Evolutionary conservation across 2,888 invertebrate genomes (phyloP), one percentile per base, ranked within the genome.

Genomic region (Pammene fasciana): DNA sequence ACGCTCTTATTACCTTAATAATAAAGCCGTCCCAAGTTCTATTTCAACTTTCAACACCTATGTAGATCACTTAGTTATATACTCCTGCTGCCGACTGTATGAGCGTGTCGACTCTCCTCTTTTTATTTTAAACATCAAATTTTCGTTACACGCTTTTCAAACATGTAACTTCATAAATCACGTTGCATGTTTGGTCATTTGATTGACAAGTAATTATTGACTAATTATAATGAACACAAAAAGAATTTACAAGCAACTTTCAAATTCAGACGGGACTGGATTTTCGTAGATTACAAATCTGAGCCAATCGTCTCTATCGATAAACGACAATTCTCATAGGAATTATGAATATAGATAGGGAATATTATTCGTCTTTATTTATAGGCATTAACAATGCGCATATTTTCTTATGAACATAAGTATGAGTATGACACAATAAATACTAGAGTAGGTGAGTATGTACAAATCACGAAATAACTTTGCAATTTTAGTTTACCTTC

Each of bases 201-300:
- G 41, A 56, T 41, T 11, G 41, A 56, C 56, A 56, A 13, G 56
- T 56, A 56, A 56, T 56, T 36, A 41, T 14, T 16, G 9, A 11
- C 10, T 43, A 54, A 54, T 34, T 6, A 50, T 5, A 11, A 50
- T 50, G 13, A 54, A 50, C 50, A 50, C 48, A 36, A 34, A 34
- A 36, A n/a, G n/a, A n/a, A n/a, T n/a, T n/a, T n/a, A n/a, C n/a
- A n/a, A n/a, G n/a, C n/a, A n/a, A n/a, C n/a, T n/a, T n/a, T n/a
- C n/a, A n/a, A n/a, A n/a, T n/a, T n/a, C n/a, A n/a, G n/a, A n/a
- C n/a, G n/a, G 34, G 8, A 34, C 1, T 52, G 11, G n/a, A 46
- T 7, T 46, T 0, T 52, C 10, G 18, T 50, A 18, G 26, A 26
- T 26, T 13, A 34, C 54, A 54, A 54, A 34, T 34, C 34, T 13